Percentiles rank a stretch among this genome's conserved stretches.
phyloP scores from a whole-genome alignment of 2,113 vertebrate species.

The Psophia crepitans region DNA sequence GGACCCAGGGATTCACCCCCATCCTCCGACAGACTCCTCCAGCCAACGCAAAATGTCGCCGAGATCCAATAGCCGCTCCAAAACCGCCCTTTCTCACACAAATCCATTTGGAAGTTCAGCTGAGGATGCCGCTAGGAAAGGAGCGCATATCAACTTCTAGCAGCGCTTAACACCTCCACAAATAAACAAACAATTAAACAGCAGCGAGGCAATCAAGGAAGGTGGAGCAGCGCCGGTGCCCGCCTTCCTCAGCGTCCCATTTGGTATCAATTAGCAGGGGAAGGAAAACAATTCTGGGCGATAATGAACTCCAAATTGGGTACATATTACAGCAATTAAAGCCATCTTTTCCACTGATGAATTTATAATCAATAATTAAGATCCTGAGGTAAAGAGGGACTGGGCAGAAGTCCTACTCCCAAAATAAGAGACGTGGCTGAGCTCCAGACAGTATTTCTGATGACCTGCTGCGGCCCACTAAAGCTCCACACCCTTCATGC shows the following conservation, averaged over 20 bases:
- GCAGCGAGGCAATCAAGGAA: background rate
- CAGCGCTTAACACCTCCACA: background rate
- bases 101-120: background rate
- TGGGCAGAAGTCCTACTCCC: slow-evolving; percentile 48
- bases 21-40: background rate
- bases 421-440: slow-evolving; percentile 10
- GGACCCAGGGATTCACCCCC: background rate
- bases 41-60: background rate
- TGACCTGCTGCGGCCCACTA: background rate
- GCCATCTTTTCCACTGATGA: slow-evolving; percentile 64
- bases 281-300: slow-evolving; percentile 65
- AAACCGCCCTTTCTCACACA: background rate
- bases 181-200: slow-evolving; percentile 36
- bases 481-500: background rate
- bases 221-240: background rate
- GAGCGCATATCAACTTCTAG: background rate
- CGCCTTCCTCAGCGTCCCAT: slow-evolving; percentile 40
- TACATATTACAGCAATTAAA: slow-evolving; percentile 68
- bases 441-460: background rate
- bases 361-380: slow-evolving; percentile 76
- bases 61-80: background rate
- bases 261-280: slow-evolving; percentile 64
- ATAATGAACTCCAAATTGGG: slow-evolving; percentile 71
- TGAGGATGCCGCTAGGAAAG: background rate
- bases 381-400: slow-evolving; percentile 64